Conservation (phyloP, 2,888 invertebrate genomes). For the Leucophenga maculata region DNA sequence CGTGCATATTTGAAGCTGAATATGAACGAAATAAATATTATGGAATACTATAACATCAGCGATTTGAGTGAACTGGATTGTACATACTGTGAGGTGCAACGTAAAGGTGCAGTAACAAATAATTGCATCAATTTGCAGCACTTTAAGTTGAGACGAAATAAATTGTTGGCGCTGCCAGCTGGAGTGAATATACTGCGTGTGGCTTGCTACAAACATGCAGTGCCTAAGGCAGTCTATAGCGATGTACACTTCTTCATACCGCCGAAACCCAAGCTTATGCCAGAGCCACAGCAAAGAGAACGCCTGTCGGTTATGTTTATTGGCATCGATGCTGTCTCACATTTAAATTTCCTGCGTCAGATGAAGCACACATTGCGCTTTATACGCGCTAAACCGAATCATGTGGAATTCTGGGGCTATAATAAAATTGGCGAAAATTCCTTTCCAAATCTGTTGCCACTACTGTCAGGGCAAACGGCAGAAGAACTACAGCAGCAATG, state of each 20-base stretch:
- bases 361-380: conserved; percentile 80
- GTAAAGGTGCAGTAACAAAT: no score
- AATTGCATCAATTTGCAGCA: no score
- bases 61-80: no score
- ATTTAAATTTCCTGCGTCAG: conserved; percentile 85
- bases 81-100: no score
- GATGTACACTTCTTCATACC: conserved; percentile 35
- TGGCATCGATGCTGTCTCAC: conserved; percentile 87
- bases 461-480: conserved; percentile 80
- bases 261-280: conserved; percentile 4
- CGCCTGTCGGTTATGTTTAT: conserved; percentile 81
- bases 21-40: neutral
- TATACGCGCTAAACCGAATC: conserved; percentile 70
- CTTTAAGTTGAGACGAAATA: neutral
- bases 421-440: conserved; percentile 94
- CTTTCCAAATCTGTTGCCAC: conserved; percentile 87
- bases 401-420: conserved; percentile 84
- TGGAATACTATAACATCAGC: conserved; percentile 20
- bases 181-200: neutral
- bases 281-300: neutral
- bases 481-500: conserved; percentile 51
- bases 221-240: conserved; percentile 8
- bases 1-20: no score
- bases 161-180: neutral
- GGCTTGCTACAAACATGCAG: neutral